phyloP scores from a whole-genome alignment of 2,797 vertebrate genomes.

The Ceyx erithaca region DNA sequence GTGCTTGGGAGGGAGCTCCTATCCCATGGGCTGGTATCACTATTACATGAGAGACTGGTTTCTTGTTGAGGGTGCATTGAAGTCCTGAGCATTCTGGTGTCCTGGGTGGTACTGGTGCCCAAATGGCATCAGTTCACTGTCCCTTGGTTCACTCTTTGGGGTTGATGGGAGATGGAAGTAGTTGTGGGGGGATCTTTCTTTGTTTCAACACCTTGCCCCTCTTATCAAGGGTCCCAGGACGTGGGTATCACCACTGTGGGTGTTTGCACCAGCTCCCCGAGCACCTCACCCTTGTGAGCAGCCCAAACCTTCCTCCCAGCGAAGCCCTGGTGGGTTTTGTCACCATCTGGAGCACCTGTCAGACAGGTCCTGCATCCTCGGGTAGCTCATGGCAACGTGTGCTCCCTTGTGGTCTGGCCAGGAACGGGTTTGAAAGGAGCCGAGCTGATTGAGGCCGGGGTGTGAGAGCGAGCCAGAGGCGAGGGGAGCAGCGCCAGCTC shows the following conservation, averaged over 20 bases:
- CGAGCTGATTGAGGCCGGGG: neutral
- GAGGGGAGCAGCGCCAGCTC: neutral
- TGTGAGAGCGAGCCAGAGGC: neutral
- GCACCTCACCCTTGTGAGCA: neutral
- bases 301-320: neutral
- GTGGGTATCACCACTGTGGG: accelerated
- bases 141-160: neutral
- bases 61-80: accelerated
- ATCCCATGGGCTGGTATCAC: accelerated
- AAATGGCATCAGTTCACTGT: neutral
- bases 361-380: neutral
- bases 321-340: accelerated
- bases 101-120: neutral
- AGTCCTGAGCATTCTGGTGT: neutral
- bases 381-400: neutral
- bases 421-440: neutral
- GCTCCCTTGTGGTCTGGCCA: accelerated
- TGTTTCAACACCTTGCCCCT: neutral
- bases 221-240: accelerated
- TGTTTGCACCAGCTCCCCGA: accelerated
- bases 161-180: neutral
- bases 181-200: no score
- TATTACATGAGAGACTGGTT: accelerated
- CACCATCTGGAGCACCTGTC: accelerated
- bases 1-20: neutral